These are phyloP conservation scores for Battus philenor DNA, from an alignment of 1,140 invertebrate species.

Conservation along the genomic window DNA sequence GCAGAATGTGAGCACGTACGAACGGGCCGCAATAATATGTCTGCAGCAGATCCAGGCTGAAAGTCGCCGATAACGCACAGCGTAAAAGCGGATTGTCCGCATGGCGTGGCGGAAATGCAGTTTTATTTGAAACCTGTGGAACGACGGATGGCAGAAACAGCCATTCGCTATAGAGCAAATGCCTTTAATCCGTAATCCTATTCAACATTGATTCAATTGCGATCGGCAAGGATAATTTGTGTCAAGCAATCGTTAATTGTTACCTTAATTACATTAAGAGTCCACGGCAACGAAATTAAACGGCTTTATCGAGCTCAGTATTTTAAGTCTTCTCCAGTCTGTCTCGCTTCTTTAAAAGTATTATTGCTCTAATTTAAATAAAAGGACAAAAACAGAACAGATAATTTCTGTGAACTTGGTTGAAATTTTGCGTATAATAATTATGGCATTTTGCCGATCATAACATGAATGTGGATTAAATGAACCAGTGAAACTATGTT, in stretches of 20 bases:
- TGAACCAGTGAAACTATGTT: too few species aligned
- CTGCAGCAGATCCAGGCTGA: constrained; percentile 3
- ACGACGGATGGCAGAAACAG: not conserved
- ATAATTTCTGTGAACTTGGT: too few species aligned
- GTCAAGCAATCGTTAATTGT: not conserved
- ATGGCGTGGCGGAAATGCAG: constrained; percentile 1
- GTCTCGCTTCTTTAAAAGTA: not conserved
- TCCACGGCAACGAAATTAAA: not conserved
- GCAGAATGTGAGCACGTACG: not conserved
- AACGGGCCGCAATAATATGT: constrained; percentile 4
- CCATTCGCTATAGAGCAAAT: not conserved
- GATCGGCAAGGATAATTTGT: not conserved
- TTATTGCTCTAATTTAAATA: not conserved
- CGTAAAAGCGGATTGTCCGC: constrained; percentile 15
- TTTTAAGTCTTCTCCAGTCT: not conserved
- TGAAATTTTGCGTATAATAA: too few species aligned
- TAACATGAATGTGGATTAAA: too few species aligned
- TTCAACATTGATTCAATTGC: constrained; percentile 9
- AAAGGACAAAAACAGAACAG: not conserved
- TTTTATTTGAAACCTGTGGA: constrained; percentile 8
- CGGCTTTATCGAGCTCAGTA: not conserved
- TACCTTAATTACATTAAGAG: not conserved
- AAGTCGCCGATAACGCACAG: constrained; percentile 12
- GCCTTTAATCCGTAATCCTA: constrained; percentile 9
- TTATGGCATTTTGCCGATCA: too few species aligned